Percentiles rank a stretch among this genome's conserved stretches.
phyloP scores from a whole-genome alignment of 2,113 vertebrate species.

The Craseonycteris thonglongyai region DNA sequence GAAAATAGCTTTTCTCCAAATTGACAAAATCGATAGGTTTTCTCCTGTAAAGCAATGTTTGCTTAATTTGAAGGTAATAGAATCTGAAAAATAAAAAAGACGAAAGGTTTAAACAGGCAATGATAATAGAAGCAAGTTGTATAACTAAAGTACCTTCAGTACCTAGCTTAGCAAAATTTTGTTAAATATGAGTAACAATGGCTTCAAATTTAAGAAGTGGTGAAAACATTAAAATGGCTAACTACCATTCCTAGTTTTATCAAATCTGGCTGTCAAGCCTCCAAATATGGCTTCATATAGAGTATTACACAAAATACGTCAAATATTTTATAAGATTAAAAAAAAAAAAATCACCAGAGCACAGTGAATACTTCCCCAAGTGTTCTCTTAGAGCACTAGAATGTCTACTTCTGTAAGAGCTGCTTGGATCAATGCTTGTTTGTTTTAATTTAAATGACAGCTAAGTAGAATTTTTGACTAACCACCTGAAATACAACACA shows the following conservation, averaged over 20 bases:
- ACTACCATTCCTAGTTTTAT: background rate
- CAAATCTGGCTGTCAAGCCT: background rate
- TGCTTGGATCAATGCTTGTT: background rate
- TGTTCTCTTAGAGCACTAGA: background rate
- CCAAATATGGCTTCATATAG: background rate
- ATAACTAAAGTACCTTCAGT: background rate
- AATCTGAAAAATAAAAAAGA: conserved; percentile 44
- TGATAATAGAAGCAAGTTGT: background rate
- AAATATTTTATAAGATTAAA: conserved; percentile 12
- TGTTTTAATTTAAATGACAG: background rate
- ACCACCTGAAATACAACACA: background rate
- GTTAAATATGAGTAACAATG: background rate
- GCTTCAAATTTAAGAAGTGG: background rate
- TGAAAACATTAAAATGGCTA: background rate
- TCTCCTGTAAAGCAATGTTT: background rate
- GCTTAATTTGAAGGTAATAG: conserved; percentile 29
- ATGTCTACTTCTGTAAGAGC: background rate
- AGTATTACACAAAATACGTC: background rate
- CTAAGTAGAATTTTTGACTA: background rate
- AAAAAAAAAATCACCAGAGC: background rate
- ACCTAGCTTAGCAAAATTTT: background rate
- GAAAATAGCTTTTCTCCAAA: conserved; percentile 32
- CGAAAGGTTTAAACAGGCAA: background rate
- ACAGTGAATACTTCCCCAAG: background rate
- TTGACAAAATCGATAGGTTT: conserved; percentile 33